A percentile compares a stretch with the other conserved stretches of the same genome.
These are phyloP conservation scores for Vultur gryphus DNA, from an alignment of 2,797 vertebrate species.

Conservation along the genomic window DNA sequence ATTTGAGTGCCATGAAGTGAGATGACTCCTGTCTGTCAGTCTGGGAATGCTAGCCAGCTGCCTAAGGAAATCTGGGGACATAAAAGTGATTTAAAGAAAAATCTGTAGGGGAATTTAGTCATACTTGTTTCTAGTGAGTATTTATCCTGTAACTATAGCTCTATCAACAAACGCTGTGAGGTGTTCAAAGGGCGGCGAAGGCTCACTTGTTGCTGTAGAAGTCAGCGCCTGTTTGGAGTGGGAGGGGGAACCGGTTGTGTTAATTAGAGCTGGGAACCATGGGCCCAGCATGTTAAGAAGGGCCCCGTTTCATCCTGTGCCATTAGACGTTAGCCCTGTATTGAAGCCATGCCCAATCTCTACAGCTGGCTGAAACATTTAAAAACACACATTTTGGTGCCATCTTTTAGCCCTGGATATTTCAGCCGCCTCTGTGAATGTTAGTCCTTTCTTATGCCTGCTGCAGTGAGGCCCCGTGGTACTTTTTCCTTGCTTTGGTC, in stretches of 20 bases:
- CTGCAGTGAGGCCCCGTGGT: background rate
- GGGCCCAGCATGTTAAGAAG: background rate
- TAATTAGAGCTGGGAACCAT: background rate
- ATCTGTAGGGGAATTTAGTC: background rate
- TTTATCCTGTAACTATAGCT: constrained; percentile 25
- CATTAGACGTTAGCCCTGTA: background rate
- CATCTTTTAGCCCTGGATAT: background rate
- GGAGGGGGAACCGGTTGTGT: background rate
- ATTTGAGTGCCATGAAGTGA: background rate
- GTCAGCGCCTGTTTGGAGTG: background rate
- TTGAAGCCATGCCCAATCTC: background rate
- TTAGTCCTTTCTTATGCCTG: background rate
- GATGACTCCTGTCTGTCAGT: constrained; percentile 7
- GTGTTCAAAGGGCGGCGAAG: background rate
- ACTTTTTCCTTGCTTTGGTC: background rate
- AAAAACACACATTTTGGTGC: background rate
- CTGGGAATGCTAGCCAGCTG: background rate
- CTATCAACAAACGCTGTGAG: background rate
- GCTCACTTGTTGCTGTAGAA: background rate
- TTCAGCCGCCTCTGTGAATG: background rate
- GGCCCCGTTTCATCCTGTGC: background rate
- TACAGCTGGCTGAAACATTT: background rate
- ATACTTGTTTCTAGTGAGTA: background rate
- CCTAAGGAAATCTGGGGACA: background rate
- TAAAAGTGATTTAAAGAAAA: background rate